Conservation (phyloP, 2,888 invertebrate genomes). For the Choristoneura rosaceana region DNA sequence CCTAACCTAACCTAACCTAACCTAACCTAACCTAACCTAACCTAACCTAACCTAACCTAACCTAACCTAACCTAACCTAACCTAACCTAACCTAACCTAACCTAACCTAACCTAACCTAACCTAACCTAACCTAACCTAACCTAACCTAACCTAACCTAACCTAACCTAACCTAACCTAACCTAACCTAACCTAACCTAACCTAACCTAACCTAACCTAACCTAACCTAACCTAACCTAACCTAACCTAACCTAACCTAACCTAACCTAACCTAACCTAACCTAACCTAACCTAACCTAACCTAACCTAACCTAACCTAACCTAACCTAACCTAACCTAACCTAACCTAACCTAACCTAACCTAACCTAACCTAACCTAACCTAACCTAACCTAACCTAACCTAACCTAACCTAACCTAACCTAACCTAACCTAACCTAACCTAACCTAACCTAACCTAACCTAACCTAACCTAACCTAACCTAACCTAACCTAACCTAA, state of each 20-base stretch:
- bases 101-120: constrained; percentile 47
- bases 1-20: constrained; percentile 44
- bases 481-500: constrained; percentile 38
- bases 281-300: constrained; percentile 42
- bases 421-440: constrained; percentile 42
- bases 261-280: constrained; percentile 41
- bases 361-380: constrained; percentile 43
- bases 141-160: constrained; percentile 48
- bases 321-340: constrained; percentile 44
- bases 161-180: constrained; percentile 43
- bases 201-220: constrained; percentile 41
- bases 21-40: constrained; percentile 45
- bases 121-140: constrained; percentile 48
- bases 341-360: constrained; percentile 45
- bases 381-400: constrained; percentile 43
- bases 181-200: constrained; percentile 41
- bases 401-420: constrained; percentile 41
- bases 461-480: constrained; percentile 38
- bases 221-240: constrained; percentile 39
- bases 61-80: constrained; percentile 45
- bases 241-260: constrained; percentile 41
- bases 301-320: constrained; percentile 45
- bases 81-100: constrained; percentile 48
- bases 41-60: constrained; percentile 46
- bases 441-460: constrained; percentile 39